A percentile compares a stretch with the other conserved stretches of the same genome.
Evolutionary conservation across 2,888 invertebrate genomes (phyloP).

Genomic region (Dusona sp.): DNA sequence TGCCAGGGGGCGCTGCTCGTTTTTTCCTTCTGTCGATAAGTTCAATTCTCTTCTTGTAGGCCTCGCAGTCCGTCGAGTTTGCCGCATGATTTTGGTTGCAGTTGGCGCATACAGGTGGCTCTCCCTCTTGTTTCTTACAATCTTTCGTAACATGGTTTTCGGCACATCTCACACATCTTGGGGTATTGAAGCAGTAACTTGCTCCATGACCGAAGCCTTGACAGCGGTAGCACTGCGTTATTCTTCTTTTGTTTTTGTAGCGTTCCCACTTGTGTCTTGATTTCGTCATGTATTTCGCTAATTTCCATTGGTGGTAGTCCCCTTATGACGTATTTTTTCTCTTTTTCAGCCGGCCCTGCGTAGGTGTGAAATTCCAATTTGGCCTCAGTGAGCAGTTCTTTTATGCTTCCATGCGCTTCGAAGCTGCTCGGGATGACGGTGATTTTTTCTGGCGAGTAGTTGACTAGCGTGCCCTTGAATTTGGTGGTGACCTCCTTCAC

Average conservation of each 20-base stretch:
- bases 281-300: neutral
- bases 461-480: conserved; percentile 5
- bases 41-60: neutral
- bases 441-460: neutral
- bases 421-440: neutral
- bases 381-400: neutral
- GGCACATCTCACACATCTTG: neutral
- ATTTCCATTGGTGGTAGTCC: conserved; percentile 9
- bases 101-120: neutral
- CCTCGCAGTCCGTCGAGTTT: neutral
- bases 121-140: neutral
- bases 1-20: neutral
- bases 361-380: neutral
- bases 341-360: neutral
- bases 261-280: neutral
- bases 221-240: conserved; percentile 10
- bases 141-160: neutral
- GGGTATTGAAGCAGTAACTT: conserved; percentile 1
- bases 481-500: neutral
- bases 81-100: neutral
- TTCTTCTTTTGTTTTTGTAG: neutral
- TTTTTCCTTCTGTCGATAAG: neutral
- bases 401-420: neutral
- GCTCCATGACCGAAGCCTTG: conserved; percentile 12
- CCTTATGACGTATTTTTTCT: conserved; percentile 1